These are phyloP conservation scores for Lycia hirtaria DNA, from an alignment of 2,888 invertebrate species.

Conservation along the genomic window DNA sequence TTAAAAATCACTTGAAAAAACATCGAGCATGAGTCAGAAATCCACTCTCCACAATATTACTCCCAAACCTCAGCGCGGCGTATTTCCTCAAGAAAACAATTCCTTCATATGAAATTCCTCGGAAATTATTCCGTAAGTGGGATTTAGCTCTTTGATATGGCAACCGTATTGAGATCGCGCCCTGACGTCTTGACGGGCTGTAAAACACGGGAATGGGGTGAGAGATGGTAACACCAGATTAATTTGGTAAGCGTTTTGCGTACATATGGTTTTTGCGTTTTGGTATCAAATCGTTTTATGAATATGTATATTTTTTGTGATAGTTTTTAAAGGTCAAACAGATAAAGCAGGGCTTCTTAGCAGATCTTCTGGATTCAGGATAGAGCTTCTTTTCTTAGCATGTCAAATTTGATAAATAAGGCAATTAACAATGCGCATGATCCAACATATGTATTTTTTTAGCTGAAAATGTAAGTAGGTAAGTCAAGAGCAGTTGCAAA, in stretches of 20 bases:
- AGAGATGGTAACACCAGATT: conserved; percentile 12
- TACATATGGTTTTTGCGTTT: neutral
- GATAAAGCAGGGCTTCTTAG: no score
- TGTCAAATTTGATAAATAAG: no score
- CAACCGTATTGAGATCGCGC: conserved; percentile 33
- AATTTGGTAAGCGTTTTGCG: conserved; percentile 14
- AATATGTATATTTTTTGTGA: no score
- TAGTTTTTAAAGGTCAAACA: no score
- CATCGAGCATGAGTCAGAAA: conserved; percentile 14
- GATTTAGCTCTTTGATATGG: conserved; percentile 38
- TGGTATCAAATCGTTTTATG: neutral
- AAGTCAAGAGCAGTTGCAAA: no score
- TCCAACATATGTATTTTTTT: no score
- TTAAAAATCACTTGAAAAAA: neutral
- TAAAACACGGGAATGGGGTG: conserved; percentile 18
- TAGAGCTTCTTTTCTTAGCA: no score
- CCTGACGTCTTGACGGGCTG: conserved; percentile 31
- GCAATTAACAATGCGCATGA: no score
- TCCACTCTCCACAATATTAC: conserved; percentile 33
- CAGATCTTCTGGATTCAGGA: no score
- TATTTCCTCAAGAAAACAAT: conserved; percentile 40
- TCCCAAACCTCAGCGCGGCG: conserved; percentile 36
- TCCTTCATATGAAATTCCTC: conserved; percentile 43
- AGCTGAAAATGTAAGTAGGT: no score
- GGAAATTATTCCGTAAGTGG: conserved; percentile 43